phyloP scores from a whole-genome alignment of 2,888 invertebrate species.

The Dione vanillae region DNA sequence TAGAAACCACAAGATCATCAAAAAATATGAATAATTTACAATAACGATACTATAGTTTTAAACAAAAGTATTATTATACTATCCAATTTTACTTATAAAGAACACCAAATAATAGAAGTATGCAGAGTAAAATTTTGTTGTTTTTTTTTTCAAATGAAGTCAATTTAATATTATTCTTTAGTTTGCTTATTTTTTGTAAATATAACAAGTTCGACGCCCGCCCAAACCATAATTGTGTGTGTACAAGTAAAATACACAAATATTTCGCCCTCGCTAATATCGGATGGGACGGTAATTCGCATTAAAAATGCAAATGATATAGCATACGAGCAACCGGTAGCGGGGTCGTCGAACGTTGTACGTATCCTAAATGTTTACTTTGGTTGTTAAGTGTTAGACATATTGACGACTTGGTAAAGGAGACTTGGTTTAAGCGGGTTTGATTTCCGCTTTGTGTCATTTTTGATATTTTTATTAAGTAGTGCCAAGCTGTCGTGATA shows the following conservation, averaged over 20 bases:
- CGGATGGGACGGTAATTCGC: slow-evolving; percentile 14
- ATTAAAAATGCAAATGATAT: slow-evolving; percentile 55
- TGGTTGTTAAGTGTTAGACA: slow-evolving; percentile 47
- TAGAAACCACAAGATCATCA: too few species aligned
- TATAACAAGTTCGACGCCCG: slow-evolving; percentile 12
- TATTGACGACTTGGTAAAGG: not conserved
- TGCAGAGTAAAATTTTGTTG: too few species aligned
- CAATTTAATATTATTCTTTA: too few species aligned
- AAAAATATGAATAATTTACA: too few species aligned
- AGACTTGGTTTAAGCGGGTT: not conserved
- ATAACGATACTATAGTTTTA: too few species aligned
- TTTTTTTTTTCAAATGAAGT: too few species aligned
- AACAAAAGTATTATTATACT: too few species aligned
- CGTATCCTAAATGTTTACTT: slow-evolving; percentile 79
- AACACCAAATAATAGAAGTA: too few species aligned
- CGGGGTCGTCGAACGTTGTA: slow-evolving; percentile 63
- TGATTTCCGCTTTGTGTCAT: not conserved
- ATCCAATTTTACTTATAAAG: too few species aligned
- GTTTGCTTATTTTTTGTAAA: not conserved
- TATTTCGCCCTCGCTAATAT: slow-evolving; percentile 21
- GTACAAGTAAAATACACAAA: not conserved
- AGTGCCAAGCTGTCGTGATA: too few species aligned
- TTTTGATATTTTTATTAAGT: not conserved
- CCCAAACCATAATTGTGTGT: not conserved
- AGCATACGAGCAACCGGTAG: slow-evolving; percentile 41